A percentile compares a stretch with the other conserved stretches of the same genome.
These are phyloP conservation scores for Scomber colias DNA, from an alignment of 2,113 vertebrate species.

Conservation along the genomic window DNA sequence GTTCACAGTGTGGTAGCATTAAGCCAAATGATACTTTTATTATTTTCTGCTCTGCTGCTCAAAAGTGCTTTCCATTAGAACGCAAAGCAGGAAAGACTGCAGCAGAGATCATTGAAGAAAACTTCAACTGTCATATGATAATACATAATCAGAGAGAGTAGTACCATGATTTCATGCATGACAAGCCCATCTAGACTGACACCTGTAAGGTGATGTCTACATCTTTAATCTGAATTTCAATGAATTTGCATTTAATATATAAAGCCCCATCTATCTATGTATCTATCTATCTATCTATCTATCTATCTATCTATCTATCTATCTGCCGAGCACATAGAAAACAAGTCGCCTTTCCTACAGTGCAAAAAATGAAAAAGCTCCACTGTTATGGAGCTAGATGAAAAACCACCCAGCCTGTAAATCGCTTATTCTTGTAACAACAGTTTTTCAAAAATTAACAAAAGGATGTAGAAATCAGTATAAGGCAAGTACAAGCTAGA, in stretches of 20 bases:
- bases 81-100: slow-evolving; percentile 20
- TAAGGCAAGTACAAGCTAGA: neutral
- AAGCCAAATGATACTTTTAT: slow-evolving; percentile 59
- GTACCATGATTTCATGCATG: slow-evolving; percentile 29
- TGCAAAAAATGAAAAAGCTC: neutral
- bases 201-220: slow-evolving; percentile 31
- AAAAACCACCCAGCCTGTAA: too few relatives aligned
- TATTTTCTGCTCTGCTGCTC: slow-evolving; percentile 50
- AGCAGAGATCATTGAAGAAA: slow-evolving; percentile 12
- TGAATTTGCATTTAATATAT: slow-evolving; percentile 41
- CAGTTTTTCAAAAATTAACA: neutral
- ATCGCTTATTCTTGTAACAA: neutral
- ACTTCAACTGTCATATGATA: neutral
- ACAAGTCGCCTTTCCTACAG: neutral
- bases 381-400: too few relatives aligned
- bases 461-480: neutral
- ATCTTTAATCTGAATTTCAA: slow-evolving; percentile 53
- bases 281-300: too few relatives aligned
- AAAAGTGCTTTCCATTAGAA: slow-evolving; percentile 42
- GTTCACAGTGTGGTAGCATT: slow-evolving; percentile 47
- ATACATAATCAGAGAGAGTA: slow-evolving; percentile 38
- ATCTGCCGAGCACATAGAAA: slow-evolving; percentile 5
- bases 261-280: neutral
- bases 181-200: slow-evolving; percentile 32
- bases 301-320: too few relatives aligned